These are phyloP conservation scores for Gnathonemus echidnorhynchus DNA, from an alignment of 2,113 vertebrate genomes.

Conservation along the genomic window DNA sequence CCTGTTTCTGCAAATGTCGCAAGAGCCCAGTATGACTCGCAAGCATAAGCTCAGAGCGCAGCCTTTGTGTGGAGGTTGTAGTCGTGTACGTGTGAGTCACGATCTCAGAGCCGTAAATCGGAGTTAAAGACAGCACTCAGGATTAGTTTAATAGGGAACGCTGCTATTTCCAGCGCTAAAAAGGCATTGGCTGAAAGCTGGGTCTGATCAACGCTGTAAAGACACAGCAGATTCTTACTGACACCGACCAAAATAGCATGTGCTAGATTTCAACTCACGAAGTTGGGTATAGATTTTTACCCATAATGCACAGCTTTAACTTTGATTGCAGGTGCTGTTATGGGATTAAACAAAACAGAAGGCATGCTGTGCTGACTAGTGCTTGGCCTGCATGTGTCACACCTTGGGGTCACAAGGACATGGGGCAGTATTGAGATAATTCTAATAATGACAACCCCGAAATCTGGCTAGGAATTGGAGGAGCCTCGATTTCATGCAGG, in stretches of 20 bases:
- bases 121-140: background rate
- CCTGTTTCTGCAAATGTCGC: background rate
- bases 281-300: background rate
- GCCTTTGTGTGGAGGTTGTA: background rate
- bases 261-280: background rate
- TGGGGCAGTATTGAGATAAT: background rate
- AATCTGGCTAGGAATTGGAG: background rate
- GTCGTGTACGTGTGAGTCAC: background rate
- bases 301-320: background rate
- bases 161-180: background rate
- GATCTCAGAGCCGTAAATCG: background rate
- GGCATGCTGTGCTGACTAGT: background rate
- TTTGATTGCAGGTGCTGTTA: background rate
- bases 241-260: background rate
- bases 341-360: background rate
- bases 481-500: background rate
- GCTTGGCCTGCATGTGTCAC: background rate
- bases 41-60: background rate
- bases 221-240: background rate
- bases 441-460: background rate
- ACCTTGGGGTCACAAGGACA: background rate
- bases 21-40: background rate
- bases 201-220: background rate
- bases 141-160: background rate
- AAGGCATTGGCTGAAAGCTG: background rate